Percentiles rank a stretch among this genome's conserved stretches.
Conservation (phyloP, 2,888 invertebrate species). For the Noctua janthina region DNA sequence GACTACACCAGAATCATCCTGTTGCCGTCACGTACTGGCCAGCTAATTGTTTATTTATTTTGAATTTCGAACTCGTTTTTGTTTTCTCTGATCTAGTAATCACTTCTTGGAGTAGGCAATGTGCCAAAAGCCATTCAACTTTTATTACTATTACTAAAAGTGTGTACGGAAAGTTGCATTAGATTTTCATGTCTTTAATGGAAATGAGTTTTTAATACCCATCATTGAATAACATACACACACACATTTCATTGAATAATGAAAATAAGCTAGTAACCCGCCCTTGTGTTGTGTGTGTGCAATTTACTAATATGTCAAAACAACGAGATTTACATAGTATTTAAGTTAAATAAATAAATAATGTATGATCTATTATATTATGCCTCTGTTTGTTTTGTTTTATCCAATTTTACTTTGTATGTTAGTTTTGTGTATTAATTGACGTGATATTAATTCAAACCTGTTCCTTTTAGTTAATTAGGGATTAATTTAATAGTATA, state of each 20-base stretch:
- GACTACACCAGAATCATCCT: neutral
- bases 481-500: too few relatives aligned
- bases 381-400: too few relatives aligned
- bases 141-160: neutral
- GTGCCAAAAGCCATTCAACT: conserved; percentile 6
- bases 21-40: neutral
- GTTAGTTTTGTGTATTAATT: too few relatives aligned
- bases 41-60: conserved; percentile 18
- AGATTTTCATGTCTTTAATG: neutral
- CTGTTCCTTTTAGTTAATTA: too few relatives aligned
- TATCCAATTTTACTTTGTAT: too few relatives aligned
- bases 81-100: conserved; percentile 1
- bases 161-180: neutral
- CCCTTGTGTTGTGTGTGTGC: neutral
- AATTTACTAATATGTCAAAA: neutral
- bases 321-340: neutral
- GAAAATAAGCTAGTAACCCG: neutral
- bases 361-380: too few relatives aligned
- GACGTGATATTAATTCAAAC: too few relatives aligned
- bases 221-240: too few relatives aligned
- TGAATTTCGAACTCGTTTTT: conserved; percentile 19
- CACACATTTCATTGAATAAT: neutral
- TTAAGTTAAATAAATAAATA: neutral
- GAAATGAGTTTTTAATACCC: neutral
- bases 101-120: neutral